These are phyloP conservation scores for Lophotriccus pileatus DNA, from an alignment of 2,797 vertebrate species.

Conservation along the genomic window DNA sequence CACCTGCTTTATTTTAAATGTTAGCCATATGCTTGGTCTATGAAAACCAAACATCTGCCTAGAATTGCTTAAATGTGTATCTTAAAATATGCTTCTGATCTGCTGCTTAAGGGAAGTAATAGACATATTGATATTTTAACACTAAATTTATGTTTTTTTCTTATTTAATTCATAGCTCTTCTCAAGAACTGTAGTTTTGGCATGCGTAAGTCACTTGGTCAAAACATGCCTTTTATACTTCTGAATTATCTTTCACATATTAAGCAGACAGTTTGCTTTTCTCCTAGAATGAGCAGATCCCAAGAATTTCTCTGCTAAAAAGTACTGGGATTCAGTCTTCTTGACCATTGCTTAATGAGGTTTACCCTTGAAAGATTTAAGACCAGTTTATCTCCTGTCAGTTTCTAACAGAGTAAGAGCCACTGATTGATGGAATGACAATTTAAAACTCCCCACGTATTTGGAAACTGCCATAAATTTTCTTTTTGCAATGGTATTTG, in stretches of 20 bases:
- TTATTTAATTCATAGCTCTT: neutral
- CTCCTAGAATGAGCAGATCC: neutral
- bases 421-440: neutral
- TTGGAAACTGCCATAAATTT: neutral
- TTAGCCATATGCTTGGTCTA: neutral
- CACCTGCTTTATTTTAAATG: slow-evolving; percentile 12
- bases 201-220: neutral
- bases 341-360: neutral
- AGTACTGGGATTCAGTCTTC: neutral
- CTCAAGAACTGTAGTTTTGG: neutral
- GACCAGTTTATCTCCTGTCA: neutral
- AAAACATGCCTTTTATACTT: neutral
- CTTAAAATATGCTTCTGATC: neutral
- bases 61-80: neutral
- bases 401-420: neutral
- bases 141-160: neutral
- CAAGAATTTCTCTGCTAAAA: neutral
- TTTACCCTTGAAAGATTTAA: neutral
- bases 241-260: neutral
- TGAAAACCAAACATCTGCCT: neutral
- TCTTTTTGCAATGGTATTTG: neutral
- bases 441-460: neutral
- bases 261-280: neutral
- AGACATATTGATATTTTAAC: neutral
- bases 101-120: neutral